A percentile compares a stretch with the other conserved stretches of the same genome.
These are phyloP conservation scores for Sphaerodactylus townsendi DNA, from an alignment of 2,113 vertebrate genomes.

Conservation along the genomic window DNA sequence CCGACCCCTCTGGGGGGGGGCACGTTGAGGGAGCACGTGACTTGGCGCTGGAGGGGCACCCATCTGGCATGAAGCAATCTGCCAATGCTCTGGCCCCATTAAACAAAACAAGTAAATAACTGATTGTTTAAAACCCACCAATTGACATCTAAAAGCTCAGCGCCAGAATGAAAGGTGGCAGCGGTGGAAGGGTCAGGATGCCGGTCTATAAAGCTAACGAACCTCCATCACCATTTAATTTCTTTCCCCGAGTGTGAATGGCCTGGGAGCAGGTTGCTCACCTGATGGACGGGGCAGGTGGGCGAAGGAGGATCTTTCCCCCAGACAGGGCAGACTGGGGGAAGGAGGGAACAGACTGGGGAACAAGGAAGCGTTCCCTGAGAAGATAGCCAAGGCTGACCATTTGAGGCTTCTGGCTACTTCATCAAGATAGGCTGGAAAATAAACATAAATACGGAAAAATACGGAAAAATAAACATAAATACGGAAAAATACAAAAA, in stretches of 20 bases:
- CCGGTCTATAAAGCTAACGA: background rate
- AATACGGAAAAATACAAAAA: too few species aligned
- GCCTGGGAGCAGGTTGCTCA: background rate
- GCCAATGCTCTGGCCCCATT: background rate
- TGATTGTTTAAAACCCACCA: background rate
- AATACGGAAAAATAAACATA: too few species aligned
- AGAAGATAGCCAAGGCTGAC: too few species aligned
- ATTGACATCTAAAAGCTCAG: background rate
- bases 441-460: too few species aligned
- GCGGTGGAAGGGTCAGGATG: background rate
- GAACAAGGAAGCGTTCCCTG: too few species aligned
- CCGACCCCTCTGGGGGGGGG: too few species aligned
- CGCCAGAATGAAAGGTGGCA: background rate
- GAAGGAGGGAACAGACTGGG: too few species aligned
- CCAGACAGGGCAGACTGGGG: rapidly evolving
- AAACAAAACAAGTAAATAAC: background rate
- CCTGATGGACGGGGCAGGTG: background rate
- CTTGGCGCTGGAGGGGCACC: background rate
- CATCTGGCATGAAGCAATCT: background rate
- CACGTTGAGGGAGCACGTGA: background rate
- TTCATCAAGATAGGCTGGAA: too few species aligned
- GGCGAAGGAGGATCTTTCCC: too few species aligned
- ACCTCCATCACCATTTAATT: background rate
- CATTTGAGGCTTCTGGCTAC: too few species aligned
- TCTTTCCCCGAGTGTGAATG: background rate